Evolutionary conservation across 2,113 vertebrate species (phyloP).

Genomic region (Clarias magur): DNA sequence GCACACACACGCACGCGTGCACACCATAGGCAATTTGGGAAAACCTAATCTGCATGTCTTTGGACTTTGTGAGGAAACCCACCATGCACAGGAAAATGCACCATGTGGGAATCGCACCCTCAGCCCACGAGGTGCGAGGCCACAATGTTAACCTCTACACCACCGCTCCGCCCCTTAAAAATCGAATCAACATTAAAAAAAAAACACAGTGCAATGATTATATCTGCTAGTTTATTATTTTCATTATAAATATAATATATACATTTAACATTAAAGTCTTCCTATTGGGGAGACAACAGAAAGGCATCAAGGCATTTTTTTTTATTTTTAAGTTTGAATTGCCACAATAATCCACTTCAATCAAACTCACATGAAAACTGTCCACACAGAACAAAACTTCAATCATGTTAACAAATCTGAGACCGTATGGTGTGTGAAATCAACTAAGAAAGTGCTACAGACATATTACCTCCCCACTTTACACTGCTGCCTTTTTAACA

Average conservation of each 20-base stretch:
- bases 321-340: conserved; percentile 65
- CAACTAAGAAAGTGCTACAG: conserved; percentile 1
- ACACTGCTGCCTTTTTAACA: conserved; percentile 30
- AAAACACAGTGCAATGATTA: conserved; percentile 20
- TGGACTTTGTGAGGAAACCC: too few relatives aligned
- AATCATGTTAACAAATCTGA: conserved; percentile 16
- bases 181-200: neutral
- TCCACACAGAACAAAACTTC: conserved; percentile 16
- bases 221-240: conserved; percentile 69
- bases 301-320: conserved; percentile 80
- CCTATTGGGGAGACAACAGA: conserved; percentile 73
- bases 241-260: conserved; percentile 78
- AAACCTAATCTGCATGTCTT: too few relatives aligned
- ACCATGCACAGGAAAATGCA: too few relatives aligned
- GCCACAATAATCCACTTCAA: conserved; percentile 51
- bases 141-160: too few relatives aligned
- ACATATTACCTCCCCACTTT: neutral
- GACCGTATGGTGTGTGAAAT: conserved; percentile 32
- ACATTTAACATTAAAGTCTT: conserved; percentile 69
- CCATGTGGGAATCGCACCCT: too few relatives aligned
- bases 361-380: conserved; percentile 47
- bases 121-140: too few relatives aligned
- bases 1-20: too few relatives aligned
- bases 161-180: too few relatives aligned
- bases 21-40: too few relatives aligned